phyloP scores from a whole-genome alignment of 2,113 vertebrate genomes.

The Oceanodroma tethys region DNA sequence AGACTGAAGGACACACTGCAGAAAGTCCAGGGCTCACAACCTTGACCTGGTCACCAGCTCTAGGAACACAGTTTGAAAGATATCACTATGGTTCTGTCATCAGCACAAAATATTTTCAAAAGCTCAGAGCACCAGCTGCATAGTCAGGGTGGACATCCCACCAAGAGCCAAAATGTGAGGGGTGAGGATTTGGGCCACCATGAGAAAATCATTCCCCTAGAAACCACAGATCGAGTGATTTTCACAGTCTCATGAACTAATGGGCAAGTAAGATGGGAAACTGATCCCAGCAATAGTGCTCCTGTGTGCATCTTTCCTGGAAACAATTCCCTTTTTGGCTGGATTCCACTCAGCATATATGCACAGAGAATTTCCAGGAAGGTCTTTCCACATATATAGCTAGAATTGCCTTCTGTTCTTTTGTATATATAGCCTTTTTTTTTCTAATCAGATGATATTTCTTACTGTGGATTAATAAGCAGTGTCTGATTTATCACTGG shows the following conservation, averaged over 20 bases:
- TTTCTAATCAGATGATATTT: background rate
- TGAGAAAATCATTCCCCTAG: background rate
- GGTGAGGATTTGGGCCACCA: background rate
- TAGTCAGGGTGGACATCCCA: background rate
- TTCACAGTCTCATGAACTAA: background rate
- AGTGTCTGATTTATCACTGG: background rate
- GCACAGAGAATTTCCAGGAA: background rate
- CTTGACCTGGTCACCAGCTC: background rate
- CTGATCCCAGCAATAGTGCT: background rate
- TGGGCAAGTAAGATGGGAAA: background rate
- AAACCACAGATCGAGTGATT: background rate
- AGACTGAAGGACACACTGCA: background rate
- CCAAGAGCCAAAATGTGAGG: background rate
- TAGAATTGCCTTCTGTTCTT: background rate
- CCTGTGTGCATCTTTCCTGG: background rate
- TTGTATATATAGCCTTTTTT: background rate
- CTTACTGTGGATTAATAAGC: background rate
- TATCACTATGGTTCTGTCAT: background rate
- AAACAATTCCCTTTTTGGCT: background rate
- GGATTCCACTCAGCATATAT: background rate
- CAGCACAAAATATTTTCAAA: background rate
- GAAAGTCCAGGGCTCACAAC: background rate
- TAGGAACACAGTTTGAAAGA: background rate
- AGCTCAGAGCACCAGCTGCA: background rate
- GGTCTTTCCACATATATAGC: background rate